Evolutionary conservation across 53 echinoderm and acorn worm genomes (phyloP), one percentile per base, ranked within the genome.

Genomic region (Zoroaster sp.): DNA sequence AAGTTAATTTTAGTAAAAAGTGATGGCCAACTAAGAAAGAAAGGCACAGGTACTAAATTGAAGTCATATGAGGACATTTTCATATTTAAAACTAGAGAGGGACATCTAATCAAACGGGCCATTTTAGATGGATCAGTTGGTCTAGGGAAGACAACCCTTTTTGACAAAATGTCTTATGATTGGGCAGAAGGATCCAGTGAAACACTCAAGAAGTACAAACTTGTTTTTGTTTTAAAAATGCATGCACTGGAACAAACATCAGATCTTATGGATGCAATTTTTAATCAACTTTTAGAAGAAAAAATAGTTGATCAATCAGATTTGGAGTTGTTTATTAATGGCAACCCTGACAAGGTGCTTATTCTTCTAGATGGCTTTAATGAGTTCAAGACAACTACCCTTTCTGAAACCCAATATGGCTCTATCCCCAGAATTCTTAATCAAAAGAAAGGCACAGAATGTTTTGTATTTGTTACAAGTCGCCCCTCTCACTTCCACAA

Each of bases 351-450:
- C 31, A 55, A 87, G 59, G 55, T 74, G 0, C 23, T 87, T 4
- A 73, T 87, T 34, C 87, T 87, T 37, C 74, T 87, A 30, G 74
- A 87, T 63, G 87, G 74, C 4, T 74, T 72, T 87, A 74, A 87
- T 39, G 87, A 87, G 54, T 87, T 54, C 53, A 65, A 32, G 65
- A 30, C 28, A 23, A 66, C 65, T 13, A 0, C 9, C 4, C 42
- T 41, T 7, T 1, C 14, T 13, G 31, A 21, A 13, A 13, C 18
- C 17, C 15, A 13, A 41, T 80, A 28, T 1, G 72, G 87, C 20
- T 32, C 74, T 4, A 59, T 87, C 40, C 39, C 39, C 31, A 52
- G 38, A 17, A 55, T 59, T 23, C 40, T 87, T 13, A 72, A 72
- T 18, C 40, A 32, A 21, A 72, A 41, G 30, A n/a, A 38, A 13